Percentiles rank a stretch among this genome's conserved stretches.
Evolutionary conservation across 2,888 invertebrate genomes (phyloP).

Genomic region (Dastarcus helophoroides): DNA sequence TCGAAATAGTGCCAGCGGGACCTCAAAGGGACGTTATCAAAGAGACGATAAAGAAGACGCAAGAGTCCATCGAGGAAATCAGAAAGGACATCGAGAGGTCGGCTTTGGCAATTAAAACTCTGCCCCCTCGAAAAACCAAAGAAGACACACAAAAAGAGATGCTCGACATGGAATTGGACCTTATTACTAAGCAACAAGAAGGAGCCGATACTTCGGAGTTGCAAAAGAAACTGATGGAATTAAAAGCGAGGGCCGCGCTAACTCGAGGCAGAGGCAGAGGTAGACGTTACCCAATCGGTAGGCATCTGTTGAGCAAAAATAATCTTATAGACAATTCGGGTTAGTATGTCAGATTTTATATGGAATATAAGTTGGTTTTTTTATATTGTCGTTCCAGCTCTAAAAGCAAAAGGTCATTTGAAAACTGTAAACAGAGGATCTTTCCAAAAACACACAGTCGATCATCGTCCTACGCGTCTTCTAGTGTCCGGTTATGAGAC

Average conservation of each 20-base stretch:
- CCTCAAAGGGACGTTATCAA: slow-evolving; percentile 65
- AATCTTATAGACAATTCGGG: slow-evolving; percentile 26
- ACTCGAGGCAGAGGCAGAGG: slow-evolving; percentile 14
- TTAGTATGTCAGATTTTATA: slow-evolving; percentile 8
- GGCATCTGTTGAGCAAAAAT: slow-evolving; percentile 32
- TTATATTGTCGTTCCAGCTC: slow-evolving; percentile 7
- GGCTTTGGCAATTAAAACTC: slow-evolving; percentile 20
- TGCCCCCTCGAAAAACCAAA: slow-evolving; percentile 46
- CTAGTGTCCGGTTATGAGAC: slow-evolving; percentile 78
- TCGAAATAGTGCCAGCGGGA: slow-evolving; percentile 43
- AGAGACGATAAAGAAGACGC: slow-evolving; percentile 70
- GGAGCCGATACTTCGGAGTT: slow-evolving; percentile 79
- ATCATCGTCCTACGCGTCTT: slow-evolving; percentile 77
- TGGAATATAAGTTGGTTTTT: not conserved
- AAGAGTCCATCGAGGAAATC: slow-evolving; percentile 70
- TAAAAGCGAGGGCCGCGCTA: slow-evolving; percentile 44
- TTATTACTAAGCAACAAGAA: slow-evolving; percentile 79
- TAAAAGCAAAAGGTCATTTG: slow-evolving; percentile 18
- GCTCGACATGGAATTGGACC: slow-evolving; percentile 80
- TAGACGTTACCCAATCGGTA: slow-evolving; percentile 29
- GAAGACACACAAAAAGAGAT: slow-evolving; percentile 82
- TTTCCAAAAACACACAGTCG: slow-evolving; percentile 47
- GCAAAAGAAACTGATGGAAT: slow-evolving; percentile 62
- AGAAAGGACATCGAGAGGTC: slow-evolving; percentile 48
- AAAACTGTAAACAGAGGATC: slow-evolving; percentile 20